A percentile compares a stretch with the other conserved stretches of the same genome.
Conservation (phyloP, 2,113 vertebrate genomes). For the Porphyrio hochstetteri region DNA sequence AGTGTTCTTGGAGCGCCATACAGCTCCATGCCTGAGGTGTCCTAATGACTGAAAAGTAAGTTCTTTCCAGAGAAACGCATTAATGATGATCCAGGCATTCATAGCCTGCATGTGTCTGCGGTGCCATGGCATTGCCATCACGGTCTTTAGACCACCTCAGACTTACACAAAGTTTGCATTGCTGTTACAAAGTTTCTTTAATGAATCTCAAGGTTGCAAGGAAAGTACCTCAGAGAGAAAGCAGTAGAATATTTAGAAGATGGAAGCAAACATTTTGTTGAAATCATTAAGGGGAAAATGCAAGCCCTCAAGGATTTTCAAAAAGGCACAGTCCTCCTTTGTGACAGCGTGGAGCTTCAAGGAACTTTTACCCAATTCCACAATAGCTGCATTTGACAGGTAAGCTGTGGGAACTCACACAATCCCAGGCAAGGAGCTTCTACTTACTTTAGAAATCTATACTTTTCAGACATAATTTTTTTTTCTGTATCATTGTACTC, state of each 20-base stretch:
- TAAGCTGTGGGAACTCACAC: neutral
- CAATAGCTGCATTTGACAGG: neutral
- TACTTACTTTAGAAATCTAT: neutral
- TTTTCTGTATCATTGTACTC: neutral
- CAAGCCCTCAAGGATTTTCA: slow-evolving; percentile 17
- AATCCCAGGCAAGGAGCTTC: neutral
- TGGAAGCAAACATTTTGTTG: slow-evolving; percentile 33
- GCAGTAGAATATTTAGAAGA: slow-evolving; percentile 36
- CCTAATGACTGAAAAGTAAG: neutral
- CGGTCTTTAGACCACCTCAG: neutral
- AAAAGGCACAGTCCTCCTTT: neutral
- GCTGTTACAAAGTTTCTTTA: neutral
- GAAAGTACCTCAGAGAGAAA: slow-evolving; percentile 11
- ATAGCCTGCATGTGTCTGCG: neutral
- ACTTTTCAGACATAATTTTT: neutral
- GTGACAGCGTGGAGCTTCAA: neutral
- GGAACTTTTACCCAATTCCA: neutral
- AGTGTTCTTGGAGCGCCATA: neutral
- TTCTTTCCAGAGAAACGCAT: neutral
- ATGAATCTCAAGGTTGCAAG: neutral
- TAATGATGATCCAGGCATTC: neutral
- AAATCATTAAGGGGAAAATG: slow-evolving; percentile 6
- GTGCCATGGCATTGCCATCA: neutral
- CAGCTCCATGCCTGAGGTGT: neutral
- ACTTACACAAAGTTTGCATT: neutral